phyloP scores from a whole-genome alignment of 2,888 invertebrate species.

The Ceraclea dissimilis region DNA sequence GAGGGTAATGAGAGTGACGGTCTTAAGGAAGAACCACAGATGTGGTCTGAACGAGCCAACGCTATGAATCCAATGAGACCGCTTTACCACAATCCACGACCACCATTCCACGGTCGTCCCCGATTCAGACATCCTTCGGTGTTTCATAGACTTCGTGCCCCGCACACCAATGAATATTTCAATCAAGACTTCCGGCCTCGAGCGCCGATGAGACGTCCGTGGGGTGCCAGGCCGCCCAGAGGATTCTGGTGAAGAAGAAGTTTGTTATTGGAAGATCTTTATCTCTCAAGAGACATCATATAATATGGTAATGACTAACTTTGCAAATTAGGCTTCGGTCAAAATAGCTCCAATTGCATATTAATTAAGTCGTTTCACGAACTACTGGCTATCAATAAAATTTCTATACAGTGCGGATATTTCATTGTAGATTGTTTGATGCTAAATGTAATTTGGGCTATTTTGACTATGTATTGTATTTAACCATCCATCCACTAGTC shows the following conservation, averaged over 20 bases:
- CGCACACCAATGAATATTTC: slow-evolving; percentile 15
- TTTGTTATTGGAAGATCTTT: background rate
- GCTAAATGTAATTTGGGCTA: too few relatives aligned
- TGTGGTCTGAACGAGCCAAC: slow-evolving; percentile 8
- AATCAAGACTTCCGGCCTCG: slow-evolving; percentile 5
- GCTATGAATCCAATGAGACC: slow-evolving; percentile 17
- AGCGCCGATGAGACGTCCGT: slow-evolving; percentile 14
- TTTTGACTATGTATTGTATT: too few relatives aligned
- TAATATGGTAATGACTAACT: background rate
- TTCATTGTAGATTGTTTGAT: too few relatives aligned
- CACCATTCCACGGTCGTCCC: background rate
- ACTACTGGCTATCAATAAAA: too few relatives aligned
- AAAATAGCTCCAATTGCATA: too few relatives aligned
- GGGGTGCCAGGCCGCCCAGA: slow-evolving; percentile 19
- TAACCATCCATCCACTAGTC: too few relatives aligned
- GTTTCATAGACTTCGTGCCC: slow-evolving; percentile 4
- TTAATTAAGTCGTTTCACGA: too few relatives aligned
- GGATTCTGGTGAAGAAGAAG: slow-evolving; percentile 13
- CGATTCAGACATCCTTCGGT: slow-evolving; percentile 3
- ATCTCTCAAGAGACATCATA: background rate
- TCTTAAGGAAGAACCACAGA: slow-evolving; percentile 11
- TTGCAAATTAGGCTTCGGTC: background rate
- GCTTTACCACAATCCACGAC: background rate
- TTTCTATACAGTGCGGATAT: too few relatives aligned
- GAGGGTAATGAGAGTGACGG: background rate